Conservation (phyloP, 1,140 invertebrate genomes). For the Telenomus remus region DNA sequence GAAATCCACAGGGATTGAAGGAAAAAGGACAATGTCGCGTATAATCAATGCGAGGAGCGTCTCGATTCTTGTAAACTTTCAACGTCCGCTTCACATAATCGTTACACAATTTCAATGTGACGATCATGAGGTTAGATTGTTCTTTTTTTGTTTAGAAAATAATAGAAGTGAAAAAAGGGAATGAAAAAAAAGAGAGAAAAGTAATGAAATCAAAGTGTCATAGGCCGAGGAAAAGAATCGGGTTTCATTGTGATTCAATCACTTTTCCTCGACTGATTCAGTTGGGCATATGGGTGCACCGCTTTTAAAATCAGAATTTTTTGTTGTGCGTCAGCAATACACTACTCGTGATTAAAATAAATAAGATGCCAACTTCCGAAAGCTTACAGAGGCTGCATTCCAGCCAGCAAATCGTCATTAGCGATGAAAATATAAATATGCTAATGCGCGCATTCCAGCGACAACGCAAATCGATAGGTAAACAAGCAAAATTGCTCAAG, state of each 20-base stretch:
- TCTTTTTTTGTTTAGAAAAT: too few relatives aligned
- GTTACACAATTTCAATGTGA: slow-evolving; percentile 24
- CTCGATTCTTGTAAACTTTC: slow-evolving; percentile 20
- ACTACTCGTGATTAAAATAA: slow-evolving; percentile 20
- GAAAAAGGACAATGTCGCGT: background rate
- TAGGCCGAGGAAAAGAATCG: slow-evolving; percentile 6
- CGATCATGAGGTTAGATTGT: background rate
- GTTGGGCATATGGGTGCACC: slow-evolving; percentile 22
- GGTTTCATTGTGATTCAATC: background rate
- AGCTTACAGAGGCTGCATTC: slow-evolving; percentile 28
- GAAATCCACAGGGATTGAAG: background rate
- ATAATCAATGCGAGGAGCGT: background rate
- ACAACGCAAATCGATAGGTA: slow-evolving; percentile 30
- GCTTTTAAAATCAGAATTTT: background rate
- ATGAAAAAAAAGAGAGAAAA: too few relatives aligned
- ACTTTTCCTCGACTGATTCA: background rate
- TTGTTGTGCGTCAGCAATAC: slow-evolving; percentile 12
- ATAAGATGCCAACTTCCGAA: slow-evolving; percentile 25
- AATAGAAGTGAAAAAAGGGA: too few relatives aligned
- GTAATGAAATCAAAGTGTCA: too few relatives aligned
- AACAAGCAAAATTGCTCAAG: slow-evolving; percentile 23
- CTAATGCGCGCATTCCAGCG: slow-evolving; percentile 39
- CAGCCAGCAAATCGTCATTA: slow-evolving; percentile 39
- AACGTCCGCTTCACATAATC: slow-evolving; percentile 30
- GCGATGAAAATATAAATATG: slow-evolving; percentile 50